Base-by-base conservation (phyloP, 2,113 vertebrate species). In the Ophthalmolycus amberensis region DNA sequence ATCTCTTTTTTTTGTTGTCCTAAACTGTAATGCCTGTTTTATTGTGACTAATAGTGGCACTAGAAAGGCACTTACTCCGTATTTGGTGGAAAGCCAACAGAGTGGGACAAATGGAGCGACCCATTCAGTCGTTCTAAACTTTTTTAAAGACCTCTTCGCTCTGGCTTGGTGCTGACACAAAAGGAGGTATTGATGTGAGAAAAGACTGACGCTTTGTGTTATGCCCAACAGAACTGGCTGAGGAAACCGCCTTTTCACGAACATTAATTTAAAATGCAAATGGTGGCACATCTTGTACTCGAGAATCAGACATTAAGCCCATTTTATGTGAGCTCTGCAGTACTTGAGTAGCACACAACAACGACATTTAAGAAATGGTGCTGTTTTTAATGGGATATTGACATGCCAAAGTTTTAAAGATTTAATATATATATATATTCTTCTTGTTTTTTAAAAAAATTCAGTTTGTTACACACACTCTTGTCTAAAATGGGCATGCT, bases 151-250 rank as follows among this genome's bases (percentile, higher is more conserved):
- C 65, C 84, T 79, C 70, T 85, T 82, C 58, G 29, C 71, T 88
- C 44, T 75, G 10, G 56, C 86, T 82, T 18, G 54, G 67, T 72
- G 84, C 54, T 46, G 40, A 73, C 74, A 94, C 90, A 93, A 93
- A 92, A 91, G 89, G 85, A 87, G 87, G 88, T 86, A 94, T 94
- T 94, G 92, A 94, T 90, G 83, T 77, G 76, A 80, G 87, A n/a
- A 72, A 89, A 93, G 85, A 91, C 85, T 91, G 87, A 83, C 64
- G 89, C 91, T 82, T 92, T 93, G 87, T 92, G 83, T 74, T 77
- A 37, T 52, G 20, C 68, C 54, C 74, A 82, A 67, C 72, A 84
- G 73, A 29, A 68, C 67, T 76, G 82, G 83, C 84, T 25, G 32
- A 60, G 75, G 80, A 84, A 85, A 71, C 66, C 16, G 65, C 64